These are phyloP conservation scores for Oncorhynchus nerka DNA, from an alignment of 2,113 vertebrate species.

Conservation along the genomic window DNA sequence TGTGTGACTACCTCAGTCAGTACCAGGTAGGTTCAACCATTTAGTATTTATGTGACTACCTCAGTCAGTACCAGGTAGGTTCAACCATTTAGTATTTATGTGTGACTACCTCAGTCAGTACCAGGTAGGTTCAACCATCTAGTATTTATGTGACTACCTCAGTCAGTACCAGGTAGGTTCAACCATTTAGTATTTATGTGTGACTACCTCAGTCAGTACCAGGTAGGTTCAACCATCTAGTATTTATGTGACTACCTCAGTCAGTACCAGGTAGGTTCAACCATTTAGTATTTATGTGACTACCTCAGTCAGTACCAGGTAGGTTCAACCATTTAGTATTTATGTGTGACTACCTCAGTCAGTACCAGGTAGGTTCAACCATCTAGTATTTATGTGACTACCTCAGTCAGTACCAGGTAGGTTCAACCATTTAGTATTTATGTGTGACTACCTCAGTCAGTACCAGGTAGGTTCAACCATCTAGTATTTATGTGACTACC, in stretches of 20 bases:
- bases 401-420: too few relatives aligned
- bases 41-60: background rate
- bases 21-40: too few relatives aligned
- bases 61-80: background rate
- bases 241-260: background rate
- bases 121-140: too few relatives aligned
- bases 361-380: background rate
- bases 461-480: too few relatives aligned
- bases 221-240: background rate
- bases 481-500: too few relatives aligned
- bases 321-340: background rate
- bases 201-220: background rate
- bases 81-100: background rate
- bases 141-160: background rate
- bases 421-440: too few relatives aligned
- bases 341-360: background rate
- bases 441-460: background rate
- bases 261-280: too few relatives aligned
- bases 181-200: background rate
- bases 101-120: background rate
- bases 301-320: slow-evolving; percentile 44
- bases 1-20: background rate
- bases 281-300: background rate
- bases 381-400: background rate
- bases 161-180: slow-evolving; percentile 47